These are phyloP conservation scores for Hyalella azteca DNA, from an alignment of 2,888 invertebrate genomes.

Conservation along the genomic window DNA sequence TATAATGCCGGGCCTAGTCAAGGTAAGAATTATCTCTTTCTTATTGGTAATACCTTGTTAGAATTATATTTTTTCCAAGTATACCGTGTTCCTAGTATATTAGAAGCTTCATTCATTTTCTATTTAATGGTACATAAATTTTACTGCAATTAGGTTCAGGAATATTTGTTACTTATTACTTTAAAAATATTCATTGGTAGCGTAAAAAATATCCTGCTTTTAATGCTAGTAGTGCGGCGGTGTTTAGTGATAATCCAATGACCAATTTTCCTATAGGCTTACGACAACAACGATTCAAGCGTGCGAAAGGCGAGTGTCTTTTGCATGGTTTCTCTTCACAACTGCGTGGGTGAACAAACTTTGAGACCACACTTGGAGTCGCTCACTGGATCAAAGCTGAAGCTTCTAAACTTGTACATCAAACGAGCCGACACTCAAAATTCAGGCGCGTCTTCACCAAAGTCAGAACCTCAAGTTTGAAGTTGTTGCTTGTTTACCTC, in stretches of 20 bases:
- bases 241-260: too few relatives aligned
- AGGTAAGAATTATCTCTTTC: constrained; percentile 68
- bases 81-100: too few relatives aligned
- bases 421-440: constrained; percentile 66
- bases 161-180: too few relatives aligned
- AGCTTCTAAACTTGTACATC: constrained; percentile 81
- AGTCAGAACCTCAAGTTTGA: constrained; percentile 49
- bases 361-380: constrained; percentile 80
- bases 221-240: too few relatives aligned
- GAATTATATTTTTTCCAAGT: too few relatives aligned
- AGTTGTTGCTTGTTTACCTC: constrained; percentile 1
- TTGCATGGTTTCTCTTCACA: constrained; percentile 93
- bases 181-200: too few relatives aligned
- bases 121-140: too few relatives aligned
- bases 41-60: too few relatives aligned
- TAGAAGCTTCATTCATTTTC: too few relatives aligned
- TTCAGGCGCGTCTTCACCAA: constrained; percentile 57
- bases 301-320: constrained; percentile 96
- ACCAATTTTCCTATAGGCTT: constrained; percentile 74
- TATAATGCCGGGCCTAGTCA: constrained; percentile 86
- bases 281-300: constrained; percentile 88
- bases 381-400: constrained; percentile 87
- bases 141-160: too few relatives aligned
- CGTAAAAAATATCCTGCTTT: too few relatives aligned
- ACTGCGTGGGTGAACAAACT: constrained; percentile 84